A percentile compares a stretch with the other conserved stretches of the same genome.
Evolutionary conservation across 2,113 vertebrate species (phyloP).

Genomic region (Phaethon lepturus): DNA sequence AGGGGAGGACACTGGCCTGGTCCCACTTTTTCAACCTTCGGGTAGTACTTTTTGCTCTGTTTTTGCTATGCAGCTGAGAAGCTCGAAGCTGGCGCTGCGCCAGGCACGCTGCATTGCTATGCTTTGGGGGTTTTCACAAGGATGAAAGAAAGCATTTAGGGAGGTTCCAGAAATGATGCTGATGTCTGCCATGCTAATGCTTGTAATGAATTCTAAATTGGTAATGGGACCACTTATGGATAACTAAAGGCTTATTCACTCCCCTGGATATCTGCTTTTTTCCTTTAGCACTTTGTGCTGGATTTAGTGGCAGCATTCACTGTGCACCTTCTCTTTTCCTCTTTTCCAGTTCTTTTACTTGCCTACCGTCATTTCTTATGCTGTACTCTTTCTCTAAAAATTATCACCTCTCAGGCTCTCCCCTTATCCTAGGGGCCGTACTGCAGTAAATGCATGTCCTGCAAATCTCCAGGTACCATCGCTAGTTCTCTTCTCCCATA

Average conservation of each 20-base stretch:
- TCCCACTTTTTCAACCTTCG: not conserved
- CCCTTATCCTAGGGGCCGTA: not conserved
- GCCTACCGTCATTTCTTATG: not conserved
- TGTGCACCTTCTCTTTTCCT: not conserved
- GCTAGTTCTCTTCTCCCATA: not conserved
- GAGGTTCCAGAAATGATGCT: constrained; percentile 62
- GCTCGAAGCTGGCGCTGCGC: not conserved
- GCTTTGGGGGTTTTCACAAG: constrained; percentile 57
- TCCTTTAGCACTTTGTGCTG: constrained; percentile 24
- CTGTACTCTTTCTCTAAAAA: not conserved
- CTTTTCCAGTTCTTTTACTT: constrained; percentile 5
- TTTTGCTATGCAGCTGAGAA: constrained; percentile 53
- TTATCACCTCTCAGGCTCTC: not conserved
- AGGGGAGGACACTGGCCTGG: not conserved
- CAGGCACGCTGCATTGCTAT: constrained; percentile 38
- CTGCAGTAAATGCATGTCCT: not conserved
- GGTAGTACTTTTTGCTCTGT: not conserved
- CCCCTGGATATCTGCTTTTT: constrained; percentile 30
- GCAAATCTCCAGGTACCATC: not conserved
- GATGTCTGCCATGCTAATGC: constrained; percentile 69
- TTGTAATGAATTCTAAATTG: constrained; percentile 71
- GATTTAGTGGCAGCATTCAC: constrained; percentile 28
- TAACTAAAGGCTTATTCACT: constrained; percentile 68
- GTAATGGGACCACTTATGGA: constrained; percentile 67
- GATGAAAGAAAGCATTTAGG: constrained; percentile 69